These are phyloP conservation scores for Thinocorus orbignyianus DNA, from an alignment of 2,113 vertebrate genomes.

Conservation along the genomic window DNA sequence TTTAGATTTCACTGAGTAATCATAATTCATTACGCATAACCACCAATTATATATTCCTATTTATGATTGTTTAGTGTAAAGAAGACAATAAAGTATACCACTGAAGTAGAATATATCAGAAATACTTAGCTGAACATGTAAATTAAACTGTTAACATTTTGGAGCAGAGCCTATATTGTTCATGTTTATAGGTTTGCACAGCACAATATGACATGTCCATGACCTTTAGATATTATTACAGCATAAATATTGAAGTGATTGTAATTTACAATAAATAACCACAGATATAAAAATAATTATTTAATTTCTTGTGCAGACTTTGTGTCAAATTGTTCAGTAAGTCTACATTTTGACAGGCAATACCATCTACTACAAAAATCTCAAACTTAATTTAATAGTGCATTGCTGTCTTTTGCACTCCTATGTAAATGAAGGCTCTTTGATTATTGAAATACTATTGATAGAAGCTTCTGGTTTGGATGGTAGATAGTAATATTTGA, in stretches of 20 bases:
- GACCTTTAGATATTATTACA: background rate
- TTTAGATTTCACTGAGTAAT: background rate
- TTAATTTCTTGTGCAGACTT: background rate
- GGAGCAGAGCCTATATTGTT: background rate
- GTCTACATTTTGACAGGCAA: background rate
- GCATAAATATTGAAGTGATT: background rate
- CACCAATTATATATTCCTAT: background rate
- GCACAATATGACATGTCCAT: no score
- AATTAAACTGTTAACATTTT: background rate
- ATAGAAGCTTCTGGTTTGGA: background rate
- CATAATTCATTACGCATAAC: background rate
- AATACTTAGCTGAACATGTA: background rate
- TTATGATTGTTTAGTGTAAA: background rate
- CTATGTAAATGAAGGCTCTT: background rate
- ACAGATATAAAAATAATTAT: background rate
- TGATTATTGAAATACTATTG: background rate
- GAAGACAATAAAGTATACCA: background rate
- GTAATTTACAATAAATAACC: background rate
- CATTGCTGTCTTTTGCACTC: background rate
- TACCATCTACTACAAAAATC: background rate
- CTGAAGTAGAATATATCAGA: background rate
- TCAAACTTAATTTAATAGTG: rapidly evolving
- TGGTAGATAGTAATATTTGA: background rate
- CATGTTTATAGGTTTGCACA: background rate
- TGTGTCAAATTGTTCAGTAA: background rate